A percentile compares a stretch with the other conserved stretches of the same genome.
These are phyloP conservation scores for Nymphicus hollandicus DNA, from an alignment of 2,113 vertebrate genomes.

Conservation along the genomic window DNA sequence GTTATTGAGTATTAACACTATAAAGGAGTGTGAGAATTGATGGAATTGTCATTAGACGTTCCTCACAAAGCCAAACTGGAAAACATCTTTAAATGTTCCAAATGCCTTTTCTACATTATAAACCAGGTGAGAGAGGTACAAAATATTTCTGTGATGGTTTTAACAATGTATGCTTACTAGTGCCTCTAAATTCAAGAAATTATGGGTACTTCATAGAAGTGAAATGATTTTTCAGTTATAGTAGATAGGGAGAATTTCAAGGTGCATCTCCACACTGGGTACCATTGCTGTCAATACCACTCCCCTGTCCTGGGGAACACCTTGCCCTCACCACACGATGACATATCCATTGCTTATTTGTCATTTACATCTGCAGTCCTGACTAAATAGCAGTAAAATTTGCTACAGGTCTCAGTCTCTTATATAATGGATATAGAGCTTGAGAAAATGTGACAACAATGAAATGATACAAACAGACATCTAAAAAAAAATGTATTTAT, in stretches of 20 bases:
- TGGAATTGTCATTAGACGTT: background rate
- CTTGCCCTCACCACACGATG: background rate
- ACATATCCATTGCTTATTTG: background rate
- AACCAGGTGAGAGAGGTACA: background rate
- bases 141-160: background rate
- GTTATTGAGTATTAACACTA: background rate
- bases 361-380: background rate
- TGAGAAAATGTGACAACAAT: background rate
- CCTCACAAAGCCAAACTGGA: background rate
- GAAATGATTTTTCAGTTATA: background rate
- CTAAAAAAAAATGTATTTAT: background rate
- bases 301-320: background rate
- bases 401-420: background rate
- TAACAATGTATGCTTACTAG: background rate
- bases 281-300: background rate
- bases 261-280: accelerated
- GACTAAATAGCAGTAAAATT: background rate
- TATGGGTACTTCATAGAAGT: background rate
- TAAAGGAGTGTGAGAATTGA: background rate
- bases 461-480: background rate
- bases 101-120: background rate
- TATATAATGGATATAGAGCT: background rate
- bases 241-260: background rate
- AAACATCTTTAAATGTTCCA: background rate
- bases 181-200: background rate